These are phyloP conservation scores for Thalassophryne amazonica DNA, from an alignment of 2,797 vertebrate species.

Conservation along the genomic window DNA sequence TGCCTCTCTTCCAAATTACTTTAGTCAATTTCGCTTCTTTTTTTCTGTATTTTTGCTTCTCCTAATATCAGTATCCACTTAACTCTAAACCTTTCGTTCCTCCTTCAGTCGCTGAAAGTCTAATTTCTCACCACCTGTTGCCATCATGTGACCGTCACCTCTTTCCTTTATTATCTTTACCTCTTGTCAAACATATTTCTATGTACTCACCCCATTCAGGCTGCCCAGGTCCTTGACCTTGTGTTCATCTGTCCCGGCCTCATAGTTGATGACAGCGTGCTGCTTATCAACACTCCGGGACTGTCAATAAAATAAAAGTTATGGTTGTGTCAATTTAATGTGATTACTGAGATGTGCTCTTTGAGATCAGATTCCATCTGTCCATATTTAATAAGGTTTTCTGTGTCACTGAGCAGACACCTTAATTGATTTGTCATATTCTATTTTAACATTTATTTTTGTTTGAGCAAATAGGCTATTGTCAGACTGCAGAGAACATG, in stretches of 20 bases:
- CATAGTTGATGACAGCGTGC: slow-evolving; percentile 98
- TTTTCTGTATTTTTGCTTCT: background rate
- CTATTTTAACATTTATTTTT: background rate
- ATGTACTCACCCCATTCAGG: slow-evolving; percentile 92
- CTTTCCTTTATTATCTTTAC: background rate
- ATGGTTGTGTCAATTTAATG: background rate
- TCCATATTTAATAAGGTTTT: background rate
- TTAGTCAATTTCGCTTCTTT: background rate
- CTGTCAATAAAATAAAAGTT: slow-evolving; percentile 42
- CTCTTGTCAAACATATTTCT: slow-evolving; percentile 1
- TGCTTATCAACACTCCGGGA: slow-evolving; percentile 96
- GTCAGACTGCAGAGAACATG: background rate
- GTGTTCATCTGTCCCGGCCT: slow-evolving; percentile 88
- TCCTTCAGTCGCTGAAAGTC: background rate
- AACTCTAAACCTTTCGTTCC: background rate
- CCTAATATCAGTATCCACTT: background rate
- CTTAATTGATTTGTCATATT: background rate
- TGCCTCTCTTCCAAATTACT: background rate
- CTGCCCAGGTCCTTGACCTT: slow-evolving; percentile 98
- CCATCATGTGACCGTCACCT: background rate
- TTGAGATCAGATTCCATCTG: background rate
- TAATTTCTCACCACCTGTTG: slow-evolving; percentile 2
- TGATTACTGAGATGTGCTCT: background rate
- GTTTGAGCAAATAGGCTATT: background rate
- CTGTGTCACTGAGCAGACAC: background rate